A percentile compares a stretch with the other conserved stretches of the same genome.
phyloP scores from a whole-genome alignment of 2,113 vertebrate species.

The Hippocampus abdominalis region DNA sequence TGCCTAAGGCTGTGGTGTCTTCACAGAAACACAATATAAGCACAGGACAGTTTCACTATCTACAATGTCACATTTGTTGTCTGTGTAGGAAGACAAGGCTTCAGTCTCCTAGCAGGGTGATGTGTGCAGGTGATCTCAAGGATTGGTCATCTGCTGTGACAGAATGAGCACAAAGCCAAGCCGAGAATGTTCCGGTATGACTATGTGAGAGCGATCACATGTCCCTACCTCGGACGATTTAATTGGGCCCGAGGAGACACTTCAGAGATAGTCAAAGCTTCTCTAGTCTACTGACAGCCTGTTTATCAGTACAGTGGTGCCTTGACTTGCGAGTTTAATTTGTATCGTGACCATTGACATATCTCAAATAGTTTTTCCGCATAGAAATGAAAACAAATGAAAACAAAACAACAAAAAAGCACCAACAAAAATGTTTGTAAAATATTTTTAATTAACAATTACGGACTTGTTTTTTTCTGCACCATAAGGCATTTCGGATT shows the following conservation, averaged over 20 bases:
- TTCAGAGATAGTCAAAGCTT: constrained; percentile 53
- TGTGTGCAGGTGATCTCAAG: constrained; percentile 5
- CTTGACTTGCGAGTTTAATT: neutral
- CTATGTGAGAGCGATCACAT: constrained; percentile 25
- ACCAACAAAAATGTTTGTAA: no score
- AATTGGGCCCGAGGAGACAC: constrained; percentile 60
- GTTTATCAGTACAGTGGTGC: neutral
- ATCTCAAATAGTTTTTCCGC: neutral
- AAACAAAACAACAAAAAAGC: no score
- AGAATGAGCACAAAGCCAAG: constrained; percentile 9
- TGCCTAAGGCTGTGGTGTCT: neutral
- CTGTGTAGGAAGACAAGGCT: neutral
- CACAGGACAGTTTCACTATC: neutral
- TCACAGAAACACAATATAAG: neutral
- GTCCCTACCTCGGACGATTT: constrained; percentile 31
- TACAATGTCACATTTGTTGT: neutral
- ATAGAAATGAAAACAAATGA: neutral
- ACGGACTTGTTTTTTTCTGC: no score
- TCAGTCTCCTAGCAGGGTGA: constrained; percentile 3
- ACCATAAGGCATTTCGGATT: no score
- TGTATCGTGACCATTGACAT: neutral
- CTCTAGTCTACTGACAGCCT: constrained; percentile 32
- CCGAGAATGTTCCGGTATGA: constrained; percentile 7
- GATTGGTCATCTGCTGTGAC: constrained; percentile 31
- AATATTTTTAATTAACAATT: no score